Percentiles rank a stretch among this genome's conserved stretches.
Conservation (phyloP, 2,113 vertebrate species). For the Furnarius figulus region DNA sequence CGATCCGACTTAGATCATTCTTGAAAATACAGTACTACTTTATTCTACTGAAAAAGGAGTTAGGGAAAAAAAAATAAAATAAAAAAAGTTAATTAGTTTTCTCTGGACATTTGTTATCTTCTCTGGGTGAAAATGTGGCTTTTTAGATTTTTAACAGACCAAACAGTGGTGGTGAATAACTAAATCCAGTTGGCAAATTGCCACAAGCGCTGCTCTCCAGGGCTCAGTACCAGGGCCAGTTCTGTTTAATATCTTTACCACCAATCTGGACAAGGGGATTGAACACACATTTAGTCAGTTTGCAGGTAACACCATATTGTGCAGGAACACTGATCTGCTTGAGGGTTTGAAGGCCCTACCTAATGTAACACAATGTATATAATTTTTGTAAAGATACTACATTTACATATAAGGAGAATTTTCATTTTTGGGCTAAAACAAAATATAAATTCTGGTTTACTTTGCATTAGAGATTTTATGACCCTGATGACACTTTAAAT, state of each 20-base stretch:
- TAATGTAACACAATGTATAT: not conserved
- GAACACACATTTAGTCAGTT: not conserved
- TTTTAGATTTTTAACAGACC: fast-evolving
- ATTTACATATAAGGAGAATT: not conserved
- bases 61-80: not conserved
- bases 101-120: not conserved
- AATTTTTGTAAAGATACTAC: not conserved
- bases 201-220: not conserved
- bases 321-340: fast-evolving
- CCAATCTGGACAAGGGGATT: fast-evolving
- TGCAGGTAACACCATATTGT: not conserved
- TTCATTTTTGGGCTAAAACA: not conserved
- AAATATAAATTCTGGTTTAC: not conserved
- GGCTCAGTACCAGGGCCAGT: no score
- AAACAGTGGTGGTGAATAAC: not conserved
- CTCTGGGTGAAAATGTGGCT: fast-evolving
- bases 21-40: not conserved
- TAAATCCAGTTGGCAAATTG: fast-evolving
- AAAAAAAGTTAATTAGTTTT: not conserved
- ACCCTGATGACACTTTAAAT: not conserved
- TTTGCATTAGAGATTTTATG: not conserved
- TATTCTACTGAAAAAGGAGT: not conserved
- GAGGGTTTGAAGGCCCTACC: not conserved
- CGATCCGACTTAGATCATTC: not conserved
- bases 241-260: not conserved